Conservation (phyloP, 64 coral and sea anemone species). For the Exaiptasia diaphana region DNA sequence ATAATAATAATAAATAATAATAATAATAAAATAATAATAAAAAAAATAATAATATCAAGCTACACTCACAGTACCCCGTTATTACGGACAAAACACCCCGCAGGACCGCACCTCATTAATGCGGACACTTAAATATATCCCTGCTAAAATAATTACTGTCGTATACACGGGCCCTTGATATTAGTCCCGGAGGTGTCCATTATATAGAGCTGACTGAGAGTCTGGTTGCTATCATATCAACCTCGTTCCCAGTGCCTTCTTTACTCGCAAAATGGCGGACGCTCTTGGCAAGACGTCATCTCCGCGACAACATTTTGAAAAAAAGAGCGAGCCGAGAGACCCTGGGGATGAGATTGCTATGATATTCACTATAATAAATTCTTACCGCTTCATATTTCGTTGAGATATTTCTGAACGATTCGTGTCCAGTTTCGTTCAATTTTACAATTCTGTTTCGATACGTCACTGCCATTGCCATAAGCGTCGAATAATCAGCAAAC, state of each 20-base stretch:
- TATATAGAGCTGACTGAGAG: too few relatives aligned
- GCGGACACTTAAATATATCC: too few relatives aligned
- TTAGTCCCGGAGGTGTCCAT: too few relatives aligned
- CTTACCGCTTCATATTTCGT: slow-evolving; percentile 80
- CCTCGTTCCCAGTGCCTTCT: too few relatives aligned
- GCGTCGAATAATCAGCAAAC: slow-evolving; percentile 49
- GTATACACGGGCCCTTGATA: too few relatives aligned
- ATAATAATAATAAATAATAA: not conserved
- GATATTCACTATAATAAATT: not conserved
- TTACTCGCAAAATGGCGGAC: too few relatives aligned
- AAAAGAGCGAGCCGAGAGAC: not conserved
- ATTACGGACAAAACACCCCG: too few relatives aligned
- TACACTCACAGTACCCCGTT: not conserved
- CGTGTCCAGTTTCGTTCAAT: slow-evolving; percentile 59
- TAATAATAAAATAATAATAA: not conserved
- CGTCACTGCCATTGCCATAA: slow-evolving; percentile 67
- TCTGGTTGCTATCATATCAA: too few relatives aligned
- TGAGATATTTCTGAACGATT: slow-evolving; percentile 60
- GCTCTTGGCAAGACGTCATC: too few relatives aligned
- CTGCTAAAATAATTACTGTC: too few relatives aligned
- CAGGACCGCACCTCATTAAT: too few relatives aligned
- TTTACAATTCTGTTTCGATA: slow-evolving; percentile 23
- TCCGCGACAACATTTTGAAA: not conserved
- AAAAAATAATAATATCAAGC: not conserved
- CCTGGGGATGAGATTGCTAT: not conserved